These are phyloP conservation scores for Zonotrichia albicollis DNA, from an alignment of 2,797 vertebrate genomes.

Conservation along the genomic window DNA sequence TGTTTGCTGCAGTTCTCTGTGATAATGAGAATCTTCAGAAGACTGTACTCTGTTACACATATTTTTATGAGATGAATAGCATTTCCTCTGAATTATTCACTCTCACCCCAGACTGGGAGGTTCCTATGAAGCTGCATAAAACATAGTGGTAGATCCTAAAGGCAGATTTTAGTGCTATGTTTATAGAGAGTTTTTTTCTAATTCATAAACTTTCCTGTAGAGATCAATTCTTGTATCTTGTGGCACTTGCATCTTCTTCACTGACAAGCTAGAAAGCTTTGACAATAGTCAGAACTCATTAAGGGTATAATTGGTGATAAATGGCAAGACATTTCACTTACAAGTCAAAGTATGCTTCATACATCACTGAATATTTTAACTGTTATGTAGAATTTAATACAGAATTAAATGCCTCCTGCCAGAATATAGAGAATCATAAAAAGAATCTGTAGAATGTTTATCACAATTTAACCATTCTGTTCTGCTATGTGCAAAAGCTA, in stretches of 20 bases:
- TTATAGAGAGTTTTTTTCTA: not conserved
- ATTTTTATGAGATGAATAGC: not conserved
- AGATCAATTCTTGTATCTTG: not conserved
- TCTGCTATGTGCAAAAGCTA: not conserved
- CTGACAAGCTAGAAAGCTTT: not conserved
- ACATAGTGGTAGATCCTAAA: not conserved
- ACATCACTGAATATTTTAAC: not conserved
- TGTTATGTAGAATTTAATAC: not conserved
- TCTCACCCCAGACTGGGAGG: not conserved
- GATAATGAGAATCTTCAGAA: not conserved
- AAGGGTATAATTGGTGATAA: slow-evolving; percentile 18
- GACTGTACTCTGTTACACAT: not conserved
- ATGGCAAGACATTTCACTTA: not conserved
- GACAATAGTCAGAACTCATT: slow-evolving; percentile 11
- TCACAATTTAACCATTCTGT: not conserved
- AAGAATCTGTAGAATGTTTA: not conserved
- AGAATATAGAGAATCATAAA: not conserved
- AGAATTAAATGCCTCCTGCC: not conserved
- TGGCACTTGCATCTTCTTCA: not conserved
- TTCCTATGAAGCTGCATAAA: not conserved
- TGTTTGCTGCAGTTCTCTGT: not conserved
- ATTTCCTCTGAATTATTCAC: not conserved
- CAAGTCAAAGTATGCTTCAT: not conserved
- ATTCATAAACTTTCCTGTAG: not conserved
- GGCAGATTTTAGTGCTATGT: not conserved